A percentile compares a stretch with the other conserved stretches of the same genome.
These are phyloP conservation scores for Hydrozoanthus gracilis DNA, from an alignment of 92 coral and sea anemone genomes.

Conservation along the genomic window DNA sequence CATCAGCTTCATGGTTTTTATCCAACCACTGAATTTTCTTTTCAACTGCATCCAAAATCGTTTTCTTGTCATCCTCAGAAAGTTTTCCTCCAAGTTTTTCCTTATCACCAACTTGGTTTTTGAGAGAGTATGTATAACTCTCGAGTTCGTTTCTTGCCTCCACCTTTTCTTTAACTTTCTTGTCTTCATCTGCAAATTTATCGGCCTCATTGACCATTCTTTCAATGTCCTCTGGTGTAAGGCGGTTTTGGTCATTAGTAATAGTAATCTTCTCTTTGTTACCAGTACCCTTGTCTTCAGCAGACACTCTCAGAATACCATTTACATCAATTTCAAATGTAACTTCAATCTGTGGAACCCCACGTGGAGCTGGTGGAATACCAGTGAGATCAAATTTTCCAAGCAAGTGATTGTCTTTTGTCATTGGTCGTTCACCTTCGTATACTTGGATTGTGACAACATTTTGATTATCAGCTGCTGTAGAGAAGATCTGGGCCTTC, in stretches of 20 bases:
- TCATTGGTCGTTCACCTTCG: constrained; percentile 99
- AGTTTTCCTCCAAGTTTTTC: constrained; percentile 98
- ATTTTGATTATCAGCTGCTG: constrained; percentile 99
- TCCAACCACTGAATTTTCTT: constrained; percentile 95
- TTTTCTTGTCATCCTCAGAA: constrained; percentile 95
- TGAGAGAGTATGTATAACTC: constrained; percentile 95
- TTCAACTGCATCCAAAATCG: constrained; percentile 87
- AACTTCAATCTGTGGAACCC: constrained; percentile 98
- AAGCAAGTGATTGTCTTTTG: constrained; percentile 93
- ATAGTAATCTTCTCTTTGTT: constrained; percentile 99
- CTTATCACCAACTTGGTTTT: constrained; percentile 98
- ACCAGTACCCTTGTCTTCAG: constrained; percentile 99
- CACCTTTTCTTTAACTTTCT: constrained; percentile 89
- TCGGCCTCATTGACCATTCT: constrained; percentile 99
- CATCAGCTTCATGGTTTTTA: constrained; percentile 87
- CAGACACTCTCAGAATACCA: constrained; percentile 97
- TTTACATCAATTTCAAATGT: constrained; percentile 98
- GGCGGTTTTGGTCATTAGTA: constrained; percentile 97
- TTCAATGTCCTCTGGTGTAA: constrained; percentile 97
- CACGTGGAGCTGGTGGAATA: constrained; percentile 99
- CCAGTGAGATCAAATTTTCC: constrained; percentile 98
- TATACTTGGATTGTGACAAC: constrained; percentile 98
- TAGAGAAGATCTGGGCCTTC: constrained; percentile 98
- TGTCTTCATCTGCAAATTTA: constrained; percentile 99
- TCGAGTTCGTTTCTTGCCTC: constrained; percentile 96